Evolutionary conservation across 2,888 invertebrate species (phyloP), one percentile per base, ranked within the genome.

Genomic region (Spisula solida): DNA sequence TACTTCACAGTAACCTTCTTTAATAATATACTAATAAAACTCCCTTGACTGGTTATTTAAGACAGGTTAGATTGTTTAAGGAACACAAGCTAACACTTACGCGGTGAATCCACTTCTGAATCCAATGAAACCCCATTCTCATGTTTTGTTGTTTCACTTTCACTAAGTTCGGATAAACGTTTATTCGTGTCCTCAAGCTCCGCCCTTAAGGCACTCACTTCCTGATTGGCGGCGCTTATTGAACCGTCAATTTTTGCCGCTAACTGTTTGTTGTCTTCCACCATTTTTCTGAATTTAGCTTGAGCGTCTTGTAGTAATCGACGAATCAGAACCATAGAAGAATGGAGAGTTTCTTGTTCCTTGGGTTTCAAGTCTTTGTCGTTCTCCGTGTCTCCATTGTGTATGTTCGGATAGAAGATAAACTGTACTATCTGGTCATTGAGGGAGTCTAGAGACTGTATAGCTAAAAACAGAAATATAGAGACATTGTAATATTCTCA

Each of bases 261-360:
- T 87, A 97, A 95, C 91, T 97, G 96, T 94, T 97, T 96, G 97
- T 98, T 98, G 97, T 98, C 98, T 97, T 98, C 98, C 96, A 98
- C 98, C 98, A 98, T 98, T 97, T 98, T 98, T 97, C 98, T 98
- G 97, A 98, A 98, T 97, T 98, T 98, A 97, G 97, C 97, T 98
- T 98, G 97, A 5, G 98, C 98, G 97, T 98, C 98, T 97, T 98
- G 97, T 96, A 98, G 97, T 97, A 98, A 98, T 96, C 98, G 98
- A 97, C 98, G 98, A 98, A 98, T 98, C 97, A 98, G 98, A 97
- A 98, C 98, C 98, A 98, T 98, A 97, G 98, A 98, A 97, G 98
- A 97, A 97, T 98, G 97, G 97, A 97, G 97, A 97, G 97, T 97
- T 97, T 97, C 97, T 97, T 97, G 97, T 90, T 95, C 95, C 55